These are phyloP conservation scores for Druceiella hillmani DNA, from an alignment of 2,888 invertebrate genomes.

Conservation along the genomic window DNA sequence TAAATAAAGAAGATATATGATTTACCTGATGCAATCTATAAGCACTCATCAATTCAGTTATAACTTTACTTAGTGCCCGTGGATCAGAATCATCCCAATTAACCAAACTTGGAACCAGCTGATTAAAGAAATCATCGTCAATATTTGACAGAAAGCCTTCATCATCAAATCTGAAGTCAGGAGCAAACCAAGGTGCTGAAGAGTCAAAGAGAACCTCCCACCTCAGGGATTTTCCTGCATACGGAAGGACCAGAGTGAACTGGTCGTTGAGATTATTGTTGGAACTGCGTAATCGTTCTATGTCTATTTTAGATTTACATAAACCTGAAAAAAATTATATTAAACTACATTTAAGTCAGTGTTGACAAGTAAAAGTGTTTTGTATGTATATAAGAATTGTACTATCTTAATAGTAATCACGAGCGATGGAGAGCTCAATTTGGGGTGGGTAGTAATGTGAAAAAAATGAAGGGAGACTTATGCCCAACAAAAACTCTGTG, in stretches of 20 bases:
- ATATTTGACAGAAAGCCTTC: conserved; percentile 57
- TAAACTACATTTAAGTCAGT: too few species aligned
- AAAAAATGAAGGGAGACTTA: too few species aligned
- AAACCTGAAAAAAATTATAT: too few species aligned
- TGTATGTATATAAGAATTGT: too few species aligned
- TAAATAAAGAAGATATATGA: conserved; percentile 8
- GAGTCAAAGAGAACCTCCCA: conserved; percentile 69
- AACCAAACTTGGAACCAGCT: conserved; percentile 53
- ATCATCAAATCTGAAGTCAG: conserved; percentile 71
- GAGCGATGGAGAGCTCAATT: too few species aligned
- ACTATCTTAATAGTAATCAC: too few species aligned
- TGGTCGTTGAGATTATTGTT: conserved; percentile 43
- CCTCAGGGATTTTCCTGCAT: conserved; percentile 58
- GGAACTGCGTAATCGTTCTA: conserved; percentile 38
- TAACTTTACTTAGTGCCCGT: conserved; percentile 52
- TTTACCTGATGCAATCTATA: conserved; percentile 62
- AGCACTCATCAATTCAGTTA: conserved; percentile 55
- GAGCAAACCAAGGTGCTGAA: conserved; percentile 58
- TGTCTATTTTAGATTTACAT: conserved; percentile 44
- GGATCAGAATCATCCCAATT: conserved; percentile 61
- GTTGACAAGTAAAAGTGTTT: too few species aligned
- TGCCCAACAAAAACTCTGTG: too few species aligned
- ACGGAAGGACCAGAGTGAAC: conserved; percentile 62
- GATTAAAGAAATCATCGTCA: conserved; percentile 47
- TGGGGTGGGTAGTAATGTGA: too few species aligned